phyloP scores from a whole-genome alignment of 2,797 vertebrate genomes.

The Thaleichthys pacificus region DNA sequence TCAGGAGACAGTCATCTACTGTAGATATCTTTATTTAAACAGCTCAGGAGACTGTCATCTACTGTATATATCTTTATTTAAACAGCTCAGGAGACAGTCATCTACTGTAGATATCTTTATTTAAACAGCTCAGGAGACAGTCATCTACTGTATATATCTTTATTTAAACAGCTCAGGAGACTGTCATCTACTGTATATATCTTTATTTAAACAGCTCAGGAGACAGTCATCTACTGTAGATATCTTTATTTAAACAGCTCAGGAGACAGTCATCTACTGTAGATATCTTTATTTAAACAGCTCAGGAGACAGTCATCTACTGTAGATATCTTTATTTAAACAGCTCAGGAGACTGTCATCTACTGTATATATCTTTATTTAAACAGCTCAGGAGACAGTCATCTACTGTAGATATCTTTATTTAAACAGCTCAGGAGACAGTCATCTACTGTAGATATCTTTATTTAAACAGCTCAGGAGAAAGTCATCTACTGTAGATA shows the following conservation, averaged over 20 bases:
- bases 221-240: conserved; percentile 13
- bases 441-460: conserved; percentile 33
- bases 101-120: too few species aligned
- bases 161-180: conserved; percentile 55
- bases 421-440: conserved; percentile 50
- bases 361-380: conserved; percentile 54
- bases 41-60: too few species aligned
- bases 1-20: conserved; percentile 18
- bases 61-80: too few species aligned
- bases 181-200: conserved; percentile 25
- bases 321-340: conserved; percentile 62
- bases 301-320: conserved; percentile 10
- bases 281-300: conserved; percentile 55
- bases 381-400: conserved; percentile 11
- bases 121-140: conserved; percentile 57
- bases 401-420: conserved; percentile 51
- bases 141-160: too few species aligned
- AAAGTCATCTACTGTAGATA: conserved; percentile 16
- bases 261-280: conserved; percentile 18
- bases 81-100: conserved; percentile 53
- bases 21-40: conserved; percentile 62
- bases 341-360: conserved; percentile 26
- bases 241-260: conserved; percentile 62
- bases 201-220: conserved; percentile 54
- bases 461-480: conserved; percentile 49